phyloP scores from a whole-genome alignment of 2,113 vertebrate species.

The Eubucco bourcierii region DNA sequence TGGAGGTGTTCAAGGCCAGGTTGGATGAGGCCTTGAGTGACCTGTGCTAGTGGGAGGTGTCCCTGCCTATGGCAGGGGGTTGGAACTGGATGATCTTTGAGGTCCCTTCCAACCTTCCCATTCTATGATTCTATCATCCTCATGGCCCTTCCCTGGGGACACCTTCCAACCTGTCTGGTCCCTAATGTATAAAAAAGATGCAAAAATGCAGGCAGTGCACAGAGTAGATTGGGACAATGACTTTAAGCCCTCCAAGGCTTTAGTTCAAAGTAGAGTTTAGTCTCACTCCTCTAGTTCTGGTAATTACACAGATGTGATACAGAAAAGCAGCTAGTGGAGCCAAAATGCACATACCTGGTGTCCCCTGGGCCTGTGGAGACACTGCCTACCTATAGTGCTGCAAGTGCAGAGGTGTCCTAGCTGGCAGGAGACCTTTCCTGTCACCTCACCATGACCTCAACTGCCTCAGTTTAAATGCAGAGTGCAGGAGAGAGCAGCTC shows the following conservation, averaged over 20 bases:
- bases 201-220: too few species aligned
- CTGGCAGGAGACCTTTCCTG: background rate
- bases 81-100: too few species aligned
- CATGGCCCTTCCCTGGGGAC: too few species aligned
- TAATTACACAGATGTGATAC: background rate
- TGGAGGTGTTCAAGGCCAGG: too few species aligned
- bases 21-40: too few species aligned
- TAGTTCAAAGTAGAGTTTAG: background rate
- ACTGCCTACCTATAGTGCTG: background rate
- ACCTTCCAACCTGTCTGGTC: too few species aligned
- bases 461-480: background rate
- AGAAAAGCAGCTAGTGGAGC: background rate
- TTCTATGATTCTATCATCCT: too few species aligned
- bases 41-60: too few species aligned
- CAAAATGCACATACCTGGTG: rapidly evolving
- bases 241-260: background rate
- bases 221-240: too few species aligned
- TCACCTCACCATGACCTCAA: background rate
- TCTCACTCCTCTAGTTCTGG: rapidly evolving
- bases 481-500: background rate
- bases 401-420: background rate
- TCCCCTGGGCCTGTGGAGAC: background rate
- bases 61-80: too few species aligned
- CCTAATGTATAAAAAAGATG: too few species aligned
- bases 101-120: too few species aligned